Base-by-base conservation (phyloP, 2,797 vertebrate genomes). In the Perodicticus potto region DNA sequence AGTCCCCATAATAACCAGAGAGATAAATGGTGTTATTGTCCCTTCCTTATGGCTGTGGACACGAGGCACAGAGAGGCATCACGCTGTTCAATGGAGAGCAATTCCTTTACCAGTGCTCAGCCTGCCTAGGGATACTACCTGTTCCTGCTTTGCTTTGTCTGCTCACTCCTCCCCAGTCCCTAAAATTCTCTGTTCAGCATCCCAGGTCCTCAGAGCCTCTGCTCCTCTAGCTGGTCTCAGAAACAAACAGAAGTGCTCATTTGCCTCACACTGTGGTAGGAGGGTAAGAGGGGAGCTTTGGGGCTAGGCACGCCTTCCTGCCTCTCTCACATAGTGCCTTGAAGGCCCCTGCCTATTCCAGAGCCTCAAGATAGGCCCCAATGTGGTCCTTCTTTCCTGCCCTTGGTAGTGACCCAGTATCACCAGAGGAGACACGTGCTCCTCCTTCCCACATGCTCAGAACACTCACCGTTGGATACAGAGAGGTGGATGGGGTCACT, bases 401-500 rank as follows among this genome's bases (percentile, higher is more conserved):
- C 86, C 12, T 12, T 40, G 49, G 32, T 45, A 72, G 13, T 67
- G 67, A 3, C 53, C 72, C 16, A 0, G 12, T 14, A 1, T 25
- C 20, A n/a, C 86, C 74, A 19, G 23, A 40, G 61, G 34, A 45
- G 0, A 2, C 12, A 29, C 0, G 0, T 37, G 6, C 55, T 70
- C 8, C 9, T 34, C 19, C 2, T 34, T 17, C 34, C 55, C 22
- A 0, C 13, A 0, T 13, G 13, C 29, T n/a, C 70, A 63, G 3
- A 25, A 45, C 16, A 95, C 98, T 98, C 85, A 98, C 98, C 97
- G 0, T 95, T 91, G 55, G 96, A 97, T 3, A 98, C 96, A 1
- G 96, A 96, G 63, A 98, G 97, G 69, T 94, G 96, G 53, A 97
- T 94, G 2, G 97, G 96, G 69, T 98, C 96, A 27, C 98, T 98